phyloP scores from a whole-genome alignment of 2,888 invertebrate species.

The Galerucella calmariensis region DNA sequence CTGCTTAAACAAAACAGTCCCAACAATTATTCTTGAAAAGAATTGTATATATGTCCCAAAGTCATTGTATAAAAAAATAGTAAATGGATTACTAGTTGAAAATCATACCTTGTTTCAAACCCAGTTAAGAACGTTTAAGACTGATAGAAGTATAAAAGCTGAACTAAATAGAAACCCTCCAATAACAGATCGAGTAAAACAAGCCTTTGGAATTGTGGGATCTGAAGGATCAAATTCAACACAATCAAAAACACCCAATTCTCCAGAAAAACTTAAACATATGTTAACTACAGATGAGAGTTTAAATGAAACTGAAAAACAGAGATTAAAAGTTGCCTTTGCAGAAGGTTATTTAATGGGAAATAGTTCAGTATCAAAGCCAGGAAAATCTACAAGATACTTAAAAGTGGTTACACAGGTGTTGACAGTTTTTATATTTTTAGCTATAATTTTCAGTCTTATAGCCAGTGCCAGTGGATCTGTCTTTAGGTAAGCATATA shows the following conservation, averaged over 20 bases:
- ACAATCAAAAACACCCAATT: constrained; percentile 49
- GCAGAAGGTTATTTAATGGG: constrained; percentile 91
- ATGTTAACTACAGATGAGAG: constrained; percentile 68
- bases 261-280: constrained; percentile 67
- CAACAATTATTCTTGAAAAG: constrained; percentile 54
- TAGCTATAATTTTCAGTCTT: constrained; percentile 80
- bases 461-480: constrained; percentile 80
- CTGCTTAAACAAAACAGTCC: constrained; percentile 54
- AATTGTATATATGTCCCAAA: constrained; percentile 54
- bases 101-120: constrained; percentile 63
- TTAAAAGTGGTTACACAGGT: constrained; percentile 81
- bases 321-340: constrained; percentile 87
- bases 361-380: constrained; percentile 63
- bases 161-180: constrained; percentile 80
- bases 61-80: constrained; percentile 57
- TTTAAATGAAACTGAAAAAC: constrained; percentile 70
- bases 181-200: constrained; percentile 74
- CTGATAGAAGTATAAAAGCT: constrained; percentile 77
- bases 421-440: constrained; percentile 77
- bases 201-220: constrained; percentile 61
- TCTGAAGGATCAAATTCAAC: constrained; percentile 49
- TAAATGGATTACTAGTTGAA: constrained; percentile 53
- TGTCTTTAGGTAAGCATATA: constrained; percentile 70
- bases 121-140: constrained; percentile 82
- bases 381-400: constrained; percentile 70